Percentiles rank a stretch among this genome's conserved stretches.
These are phyloP conservation scores for Papilio polytes DNA, from an alignment of 1,140 invertebrate species.

Conservation along the genomic window DNA sequence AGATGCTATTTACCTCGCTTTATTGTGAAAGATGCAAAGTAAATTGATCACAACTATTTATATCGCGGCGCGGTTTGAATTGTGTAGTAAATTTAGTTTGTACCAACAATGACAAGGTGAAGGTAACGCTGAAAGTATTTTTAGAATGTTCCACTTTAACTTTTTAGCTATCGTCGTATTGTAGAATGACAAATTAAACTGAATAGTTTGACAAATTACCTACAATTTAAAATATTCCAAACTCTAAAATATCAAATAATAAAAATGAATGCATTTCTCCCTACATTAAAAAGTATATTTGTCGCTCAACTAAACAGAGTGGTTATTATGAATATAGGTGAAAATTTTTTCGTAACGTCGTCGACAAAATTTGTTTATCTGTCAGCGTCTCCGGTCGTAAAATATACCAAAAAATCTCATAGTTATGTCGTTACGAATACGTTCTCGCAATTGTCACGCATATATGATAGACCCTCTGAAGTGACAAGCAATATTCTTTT, in stretches of 20 bases:
- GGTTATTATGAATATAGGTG: too few relatives aligned
- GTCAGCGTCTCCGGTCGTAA: too few relatives aligned
- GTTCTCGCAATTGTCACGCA: too few relatives aligned
- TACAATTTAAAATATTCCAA: too few relatives aligned
- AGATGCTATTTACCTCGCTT: constrained; percentile 2
- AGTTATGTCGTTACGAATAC: too few relatives aligned
- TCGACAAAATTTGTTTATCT: too few relatives aligned
- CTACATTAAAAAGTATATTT: neutral
- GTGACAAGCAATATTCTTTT: constrained; percentile 20
- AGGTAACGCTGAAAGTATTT: neutral
- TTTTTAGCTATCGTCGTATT: neutral
- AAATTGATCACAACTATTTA: constrained; percentile 15
- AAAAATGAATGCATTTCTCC: neutral
- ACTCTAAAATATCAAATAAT: too few relatives aligned
- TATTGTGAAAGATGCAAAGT: constrained; percentile 17
- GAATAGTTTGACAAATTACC: too few relatives aligned
- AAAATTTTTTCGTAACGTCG: too few relatives aligned
- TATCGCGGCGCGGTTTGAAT: neutral
- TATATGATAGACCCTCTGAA: too few relatives aligned
- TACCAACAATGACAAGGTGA: constrained; percentile 17
- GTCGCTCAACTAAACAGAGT: neutral
- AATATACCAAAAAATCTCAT: too few relatives aligned
- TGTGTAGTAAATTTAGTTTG: constrained; percentile 21
- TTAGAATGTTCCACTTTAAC: neutral
- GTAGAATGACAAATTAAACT: too few relatives aligned